Conservation (phyloP, 2,888 invertebrate genomes). For the Drosophila quinaria region DNA sequence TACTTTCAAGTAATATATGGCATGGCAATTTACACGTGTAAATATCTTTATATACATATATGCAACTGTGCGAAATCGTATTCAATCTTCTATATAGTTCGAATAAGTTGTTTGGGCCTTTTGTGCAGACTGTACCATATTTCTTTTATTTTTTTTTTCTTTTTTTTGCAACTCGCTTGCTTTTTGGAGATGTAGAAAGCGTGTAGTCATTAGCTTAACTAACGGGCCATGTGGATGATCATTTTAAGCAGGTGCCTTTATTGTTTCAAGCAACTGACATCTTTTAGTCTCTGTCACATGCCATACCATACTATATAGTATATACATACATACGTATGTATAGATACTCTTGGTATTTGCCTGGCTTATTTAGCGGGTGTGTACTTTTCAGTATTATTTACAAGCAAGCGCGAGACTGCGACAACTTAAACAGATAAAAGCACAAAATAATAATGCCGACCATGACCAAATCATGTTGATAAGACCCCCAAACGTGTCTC, state of each 20-base stretch:
- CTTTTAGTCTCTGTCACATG: slow-evolving; percentile 62
- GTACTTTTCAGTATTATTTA: slow-evolving; percentile 67
- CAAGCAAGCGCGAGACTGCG: slow-evolving; percentile 56
- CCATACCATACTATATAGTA: slow-evolving; percentile 19
- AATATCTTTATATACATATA: slow-evolving; percentile 6
- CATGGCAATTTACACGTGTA: slow-evolving; percentile 26
- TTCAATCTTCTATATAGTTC: slow-evolving; percentile 6
- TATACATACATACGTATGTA: slow-evolving; percentile 16
- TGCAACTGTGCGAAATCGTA: slow-evolving; percentile 6
- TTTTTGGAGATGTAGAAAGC: slow-evolving; percentile 62
- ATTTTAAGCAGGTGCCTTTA: slow-evolving; percentile 41
- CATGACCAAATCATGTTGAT: slow-evolving; percentile 58
- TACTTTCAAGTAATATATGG: slow-evolving; percentile 12
- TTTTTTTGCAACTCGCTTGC: slow-evolving; percentile 7
- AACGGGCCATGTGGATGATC: slow-evolving; percentile 58
- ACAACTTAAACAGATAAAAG: slow-evolving; percentile 57
- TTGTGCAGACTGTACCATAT: slow-evolving; percentile 59
- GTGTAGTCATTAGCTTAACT: slow-evolving; percentile 67
- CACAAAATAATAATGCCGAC: slow-evolving; percentile 28
- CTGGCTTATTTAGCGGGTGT: slow-evolving; percentile 61
- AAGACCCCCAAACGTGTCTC: slow-evolving; percentile 39
- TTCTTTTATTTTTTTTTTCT: not conserved
- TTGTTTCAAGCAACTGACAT: slow-evolving; percentile 57
- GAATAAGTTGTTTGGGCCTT: slow-evolving; percentile 8
- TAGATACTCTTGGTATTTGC: slow-evolving; percentile 47